Evolutionary conservation across 2,888 invertebrate genomes (phyloP).

Genomic region (Amphipoea lucens): DNA sequence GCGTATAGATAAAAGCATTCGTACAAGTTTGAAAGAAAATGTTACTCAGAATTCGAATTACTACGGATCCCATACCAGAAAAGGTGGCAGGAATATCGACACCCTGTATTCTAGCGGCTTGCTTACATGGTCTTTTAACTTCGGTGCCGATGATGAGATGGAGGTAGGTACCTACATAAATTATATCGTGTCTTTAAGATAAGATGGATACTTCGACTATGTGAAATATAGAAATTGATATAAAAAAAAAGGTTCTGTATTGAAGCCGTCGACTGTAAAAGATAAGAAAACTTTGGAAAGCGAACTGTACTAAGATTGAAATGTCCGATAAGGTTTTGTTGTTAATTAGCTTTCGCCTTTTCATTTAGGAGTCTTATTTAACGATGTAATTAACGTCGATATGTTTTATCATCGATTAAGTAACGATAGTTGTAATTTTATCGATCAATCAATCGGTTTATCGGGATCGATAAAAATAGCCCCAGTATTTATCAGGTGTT

Average conservation of each 20-base stretch:
- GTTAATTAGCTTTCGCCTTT: conserved; percentile 65
- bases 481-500: conserved; percentile 12
- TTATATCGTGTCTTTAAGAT: not conserved
- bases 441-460: conserved; percentile 58
- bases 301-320: conserved; percentile 53
- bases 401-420: conserved; percentile 59
- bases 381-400: conserved; percentile 58
- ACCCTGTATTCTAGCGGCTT: not conserved
- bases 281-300: conserved; percentile 58
- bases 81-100: too few relatives aligned
- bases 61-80: not conserved
- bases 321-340: conserved; percentile 47
- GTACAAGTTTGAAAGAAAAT: not conserved
- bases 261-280: conserved; percentile 12
- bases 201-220: not conserved
- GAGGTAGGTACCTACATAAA: too few relatives aligned
- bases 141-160: not conserved
- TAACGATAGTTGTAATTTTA: conserved; percentile 49
- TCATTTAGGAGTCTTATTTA: conserved; percentile 50
- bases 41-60: not conserved
- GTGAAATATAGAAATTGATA: not conserved
- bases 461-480: conserved; percentile 46
- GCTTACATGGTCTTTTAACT: not conserved
- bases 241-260: conserved; percentile 16
- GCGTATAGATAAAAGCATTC: not conserved